These are phyloP conservation scores for Morelia viridis DNA, from an alignment of 2,797 vertebrate species.

Conservation along the genomic window DNA sequence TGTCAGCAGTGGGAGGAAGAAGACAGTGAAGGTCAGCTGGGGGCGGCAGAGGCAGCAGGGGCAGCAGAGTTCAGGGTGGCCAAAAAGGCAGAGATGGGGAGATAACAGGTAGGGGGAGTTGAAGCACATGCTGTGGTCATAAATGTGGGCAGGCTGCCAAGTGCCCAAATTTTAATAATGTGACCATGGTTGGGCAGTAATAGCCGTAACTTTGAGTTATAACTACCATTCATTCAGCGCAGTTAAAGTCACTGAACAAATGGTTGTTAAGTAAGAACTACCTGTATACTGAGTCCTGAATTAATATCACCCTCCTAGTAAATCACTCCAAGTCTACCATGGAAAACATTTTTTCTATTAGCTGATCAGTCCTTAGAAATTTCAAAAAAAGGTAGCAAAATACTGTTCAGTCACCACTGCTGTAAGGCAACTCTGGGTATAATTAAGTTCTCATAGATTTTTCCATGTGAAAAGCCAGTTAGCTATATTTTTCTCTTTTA, in stretches of 20 bases:
- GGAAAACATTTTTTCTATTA: not conserved
- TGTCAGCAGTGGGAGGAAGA: not conserved
- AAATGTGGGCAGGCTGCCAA: not conserved
- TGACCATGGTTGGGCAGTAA: not conserved
- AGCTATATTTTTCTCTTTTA: not conserved
- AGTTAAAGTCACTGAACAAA: not conserved
- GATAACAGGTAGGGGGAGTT: not conserved
- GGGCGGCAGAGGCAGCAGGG: not conserved
- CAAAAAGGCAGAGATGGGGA: not conserved
- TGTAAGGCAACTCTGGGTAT: not conserved
- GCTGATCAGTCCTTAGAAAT: not conserved
- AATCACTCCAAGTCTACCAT: not conserved
- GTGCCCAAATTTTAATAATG: not conserved
- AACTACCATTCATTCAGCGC: not conserved
- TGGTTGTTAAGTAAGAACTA: not conserved
- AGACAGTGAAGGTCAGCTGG: not conserved
- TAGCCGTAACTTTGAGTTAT: not conserved
- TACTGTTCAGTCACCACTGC: not conserved
- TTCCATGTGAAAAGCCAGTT: not conserved
- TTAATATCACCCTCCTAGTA: not conserved
- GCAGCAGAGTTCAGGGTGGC: not conserved
- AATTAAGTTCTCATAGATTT: not conserved
- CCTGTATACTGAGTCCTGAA: not conserved
- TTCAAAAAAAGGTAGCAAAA: not conserved
- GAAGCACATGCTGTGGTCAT: not conserved